These are phyloP conservation scores for Leptopilina syphax DNA, from an alignment of 2,888 invertebrate species.

Conservation along the genomic window DNA sequence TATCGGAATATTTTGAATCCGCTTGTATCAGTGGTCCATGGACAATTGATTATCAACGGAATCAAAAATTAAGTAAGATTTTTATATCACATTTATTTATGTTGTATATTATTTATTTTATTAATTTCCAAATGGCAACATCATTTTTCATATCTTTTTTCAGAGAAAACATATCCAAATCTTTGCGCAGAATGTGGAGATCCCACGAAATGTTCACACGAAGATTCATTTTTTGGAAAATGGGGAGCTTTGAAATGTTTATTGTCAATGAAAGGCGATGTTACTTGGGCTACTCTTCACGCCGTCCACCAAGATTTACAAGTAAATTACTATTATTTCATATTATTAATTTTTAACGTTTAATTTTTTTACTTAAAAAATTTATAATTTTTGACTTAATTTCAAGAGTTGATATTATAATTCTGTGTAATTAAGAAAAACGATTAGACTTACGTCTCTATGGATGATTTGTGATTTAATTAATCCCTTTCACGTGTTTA, in stretches of 20 bases:
- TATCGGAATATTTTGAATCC: constrained; percentile 85
- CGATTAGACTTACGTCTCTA: background rate
- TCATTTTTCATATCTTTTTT: background rate
- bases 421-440: background rate
- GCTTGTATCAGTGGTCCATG: constrained; percentile 93
- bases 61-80: constrained; percentile 83
- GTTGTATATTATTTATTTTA: background rate
- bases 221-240: constrained; percentile 90
- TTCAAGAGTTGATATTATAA: too few relatives aligned
- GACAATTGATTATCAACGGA: constrained; percentile 83
- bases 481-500: background rate
- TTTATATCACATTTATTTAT: background rate
- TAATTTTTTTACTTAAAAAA: too few relatives aligned
- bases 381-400: too few relatives aligned
- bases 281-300: constrained; percentile 88
- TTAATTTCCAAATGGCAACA: constrained; percentile 76
- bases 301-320: constrained; percentile 84
- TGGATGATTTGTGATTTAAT: background rate
- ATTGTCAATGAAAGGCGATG: constrained; percentile 86
- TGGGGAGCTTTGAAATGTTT: constrained; percentile 89
- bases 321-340: constrained; percentile 73
- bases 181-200: constrained; percentile 86
- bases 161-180: constrained; percentile 83
- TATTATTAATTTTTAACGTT: too few relatives aligned
- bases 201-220: constrained; percentile 80